These are phyloP conservation scores for Sphaerodactylus townsendi DNA, from an alignment of 2,113 vertebrate species.

Conservation along the genomic window DNA sequence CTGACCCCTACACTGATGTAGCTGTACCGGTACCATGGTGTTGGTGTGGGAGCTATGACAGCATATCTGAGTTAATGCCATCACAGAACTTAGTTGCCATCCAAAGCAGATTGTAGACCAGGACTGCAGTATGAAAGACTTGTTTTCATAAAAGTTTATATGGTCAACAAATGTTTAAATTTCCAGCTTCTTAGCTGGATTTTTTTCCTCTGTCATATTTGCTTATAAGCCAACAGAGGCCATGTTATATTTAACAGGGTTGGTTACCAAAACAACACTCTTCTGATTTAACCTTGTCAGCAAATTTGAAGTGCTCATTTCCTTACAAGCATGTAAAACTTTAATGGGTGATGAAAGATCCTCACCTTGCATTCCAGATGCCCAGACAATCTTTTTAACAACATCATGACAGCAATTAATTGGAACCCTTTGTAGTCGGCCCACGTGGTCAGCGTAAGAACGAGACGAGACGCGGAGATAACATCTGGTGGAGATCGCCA, in stretches of 20 bases:
- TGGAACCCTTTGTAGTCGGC: no score
- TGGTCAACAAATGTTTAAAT: background rate
- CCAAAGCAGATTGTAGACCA: no score
- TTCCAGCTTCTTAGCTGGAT: background rate
- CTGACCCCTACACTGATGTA: no score
- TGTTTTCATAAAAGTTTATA: background rate
- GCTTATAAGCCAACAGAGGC: background rate
- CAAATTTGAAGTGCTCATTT: slow-evolving; percentile 40
- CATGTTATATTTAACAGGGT: slow-evolving; percentile 8
- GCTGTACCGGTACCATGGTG: no score
- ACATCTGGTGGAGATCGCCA: no score
- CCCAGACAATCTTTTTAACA: slow-evolving; percentile 34
- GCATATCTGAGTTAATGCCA: no score
- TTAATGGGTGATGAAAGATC: slow-evolving; percentile 38
- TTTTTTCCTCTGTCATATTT: slow-evolving; percentile 5
- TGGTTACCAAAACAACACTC: slow-evolving; percentile 14
- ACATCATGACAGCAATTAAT: slow-evolving; percentile 1
- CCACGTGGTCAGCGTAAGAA: no score
- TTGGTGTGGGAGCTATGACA: no score
- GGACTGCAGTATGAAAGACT: background rate
- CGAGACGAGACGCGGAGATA: no score
- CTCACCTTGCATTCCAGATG: slow-evolving; percentile 40
- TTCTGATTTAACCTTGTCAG: slow-evolving; percentile 25
- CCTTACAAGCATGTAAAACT: slow-evolving; percentile 38
- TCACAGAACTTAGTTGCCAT: no score